Evolutionary conservation across 1,140 invertebrate species (phyloP), one percentile per base, ranked within the genome.

Genomic region (Hylaeus volcanicus): DNA sequence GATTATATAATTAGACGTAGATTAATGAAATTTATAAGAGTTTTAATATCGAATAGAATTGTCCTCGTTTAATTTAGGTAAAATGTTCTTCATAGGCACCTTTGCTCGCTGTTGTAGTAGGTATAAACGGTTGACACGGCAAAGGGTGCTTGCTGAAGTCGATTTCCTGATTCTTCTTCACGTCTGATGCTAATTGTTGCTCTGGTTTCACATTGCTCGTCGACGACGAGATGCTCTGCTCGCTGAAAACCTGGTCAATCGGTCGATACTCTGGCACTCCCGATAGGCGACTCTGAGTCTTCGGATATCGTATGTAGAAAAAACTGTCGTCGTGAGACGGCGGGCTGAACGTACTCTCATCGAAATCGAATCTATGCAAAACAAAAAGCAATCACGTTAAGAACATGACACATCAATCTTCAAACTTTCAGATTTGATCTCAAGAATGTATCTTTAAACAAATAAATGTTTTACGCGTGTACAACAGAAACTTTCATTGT

Each of bases 251-350:
- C 26, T 92, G 86, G 69, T 88, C 89, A 12, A 92, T 91, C 5
- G 88, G 82, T 64, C 87, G 89, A 61, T 89, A 91, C 39, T 88
- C 85, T n/a, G 90, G 86, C 81, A 73, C 61, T 14, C n/a, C 64
- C 11, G 79, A 26, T 61, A 66, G 69, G 76, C 55, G n/a, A 58
- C 85, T 87, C 79, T 88, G 86, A 6, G 89, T 74, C 55, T 92
- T 93, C 0, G 95, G 94, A 88, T 96, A 96, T 41, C 94, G 94
- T 79, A 96, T 95, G 79, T 94, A 95, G 89, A 96, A 95, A 88
- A 96, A 96, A 61, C 94, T 95, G 80, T 96, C 96, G 88, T 96
- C 96, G 63, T 95, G 94, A 14, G 95, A 95, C 14, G 96, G 96
- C 39, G 96, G 96, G 45, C 96, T 96, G 83, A 96, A 95, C 15